Conservation (phyloP, 2,113 vertebrate genomes). For the Manacus vitellinus region DNA sequence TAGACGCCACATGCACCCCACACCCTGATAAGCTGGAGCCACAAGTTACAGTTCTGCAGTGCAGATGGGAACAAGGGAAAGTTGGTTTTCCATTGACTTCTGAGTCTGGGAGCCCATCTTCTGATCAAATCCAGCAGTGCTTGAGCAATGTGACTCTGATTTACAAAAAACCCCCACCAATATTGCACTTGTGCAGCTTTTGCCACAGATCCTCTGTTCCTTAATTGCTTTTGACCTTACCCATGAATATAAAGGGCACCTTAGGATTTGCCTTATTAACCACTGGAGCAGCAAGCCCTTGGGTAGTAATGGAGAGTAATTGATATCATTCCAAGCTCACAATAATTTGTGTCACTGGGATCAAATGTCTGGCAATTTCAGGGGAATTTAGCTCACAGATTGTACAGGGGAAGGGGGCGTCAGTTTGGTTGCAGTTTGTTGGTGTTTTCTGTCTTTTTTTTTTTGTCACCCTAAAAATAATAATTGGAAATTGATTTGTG, state of each 20-base stretch:
- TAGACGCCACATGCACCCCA: not conserved
- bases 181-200: not conserved
- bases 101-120: not conserved
- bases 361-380: constrained; percentile 19
- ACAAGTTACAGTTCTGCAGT: not conserved
- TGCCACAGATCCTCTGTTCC: not conserved
- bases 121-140: not conserved
- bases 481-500: not conserved
- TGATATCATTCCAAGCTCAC: constrained; percentile 8
- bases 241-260: constrained; percentile 10
- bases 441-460: not conserved
- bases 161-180: not conserved
- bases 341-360: constrained; percentile 1
- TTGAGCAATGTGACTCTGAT: not conserved
- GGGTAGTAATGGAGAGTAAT: constrained; percentile 18
- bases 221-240: constrained; percentile 46
- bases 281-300: not conserved
- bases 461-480: not conserved
- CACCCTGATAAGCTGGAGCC: not conserved
- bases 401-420: rapidly evolving
- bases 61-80: not conserved
- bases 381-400: not conserved
- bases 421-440: not conserved
- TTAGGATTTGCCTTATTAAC: constrained; percentile 49
- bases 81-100: not conserved